Conservation (phyloP, 2,113 vertebrate genomes). For the Gambusia affinis region DNA sequence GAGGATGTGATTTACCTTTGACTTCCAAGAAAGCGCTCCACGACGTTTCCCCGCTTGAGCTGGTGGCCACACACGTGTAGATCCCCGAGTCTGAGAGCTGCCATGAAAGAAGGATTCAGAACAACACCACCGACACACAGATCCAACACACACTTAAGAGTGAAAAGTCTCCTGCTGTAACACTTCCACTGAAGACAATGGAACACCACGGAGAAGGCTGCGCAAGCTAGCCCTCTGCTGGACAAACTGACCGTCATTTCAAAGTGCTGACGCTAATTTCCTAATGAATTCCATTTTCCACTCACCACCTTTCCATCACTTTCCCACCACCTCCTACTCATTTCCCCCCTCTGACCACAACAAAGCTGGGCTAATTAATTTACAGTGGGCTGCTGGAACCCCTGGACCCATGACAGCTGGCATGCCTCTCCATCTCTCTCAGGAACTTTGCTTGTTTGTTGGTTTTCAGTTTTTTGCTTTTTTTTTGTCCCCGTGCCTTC, state of each 20-base stretch:
- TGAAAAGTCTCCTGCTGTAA: constrained; percentile 25
- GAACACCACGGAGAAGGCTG: constrained; percentile 35
- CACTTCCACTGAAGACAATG: constrained; percentile 17
- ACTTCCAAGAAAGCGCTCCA: constrained; percentile 98
- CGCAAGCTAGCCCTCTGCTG: constrained; percentile 55
- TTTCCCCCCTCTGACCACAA: constrained; percentile 75
- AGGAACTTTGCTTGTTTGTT: constrained; percentile 77
- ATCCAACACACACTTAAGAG: neutral
- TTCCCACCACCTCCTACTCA: constrained; percentile 40
- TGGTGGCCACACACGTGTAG: constrained; percentile 97
- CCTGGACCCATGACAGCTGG: constrained; percentile 84
- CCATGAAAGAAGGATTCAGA: constrained; percentile 1
- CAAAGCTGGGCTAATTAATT: constrained; percentile 86
- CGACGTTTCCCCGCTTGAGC: constrained; percentile 96
- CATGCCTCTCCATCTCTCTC: constrained; percentile 69
- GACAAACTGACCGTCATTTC: constrained; percentile 80
- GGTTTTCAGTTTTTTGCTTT: constrained; percentile 29
- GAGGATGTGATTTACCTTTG: constrained; percentile 80
- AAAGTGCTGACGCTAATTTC: constrained; percentile 87
- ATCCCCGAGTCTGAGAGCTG: constrained; percentile 93
- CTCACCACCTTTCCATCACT: constrained; percentile 70
- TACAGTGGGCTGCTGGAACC: constrained; percentile 70
- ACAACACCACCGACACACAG: neutral
- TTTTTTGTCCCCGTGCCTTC: constrained; percentile 62
- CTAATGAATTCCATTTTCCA: constrained; percentile 88